Base-by-base conservation (phyloP, 2,113 vertebrate genomes). In the Scomber japonicus region DNA sequence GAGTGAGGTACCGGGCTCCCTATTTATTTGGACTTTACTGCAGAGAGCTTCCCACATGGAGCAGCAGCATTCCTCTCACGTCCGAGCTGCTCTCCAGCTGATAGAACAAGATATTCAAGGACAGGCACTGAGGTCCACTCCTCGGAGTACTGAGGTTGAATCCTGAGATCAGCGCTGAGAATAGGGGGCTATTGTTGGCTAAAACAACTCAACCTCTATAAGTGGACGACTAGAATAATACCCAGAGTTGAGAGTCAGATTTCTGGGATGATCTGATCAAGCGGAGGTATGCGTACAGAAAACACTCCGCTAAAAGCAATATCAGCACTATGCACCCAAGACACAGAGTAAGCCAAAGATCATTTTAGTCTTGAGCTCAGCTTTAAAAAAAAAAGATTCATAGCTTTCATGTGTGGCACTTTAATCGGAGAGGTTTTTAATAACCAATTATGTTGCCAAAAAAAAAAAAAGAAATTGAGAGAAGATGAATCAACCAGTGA, bases 241-340 rank as follows among this genome's bases (percentile, higher is more conserved):
- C 67, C 84, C 57, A 72, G 24, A 84, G 73, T 85, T 61, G 15
- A 85, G 90, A 88, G 62, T 94, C 89, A 78, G 84, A 86, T 94
- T 93, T 94, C 90, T 83, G 86, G 85, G 85, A 91, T 91, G 86
- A 92, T 90, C 81, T 88, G 87, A 87, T 91, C 87, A 87, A 83
- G 91, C 69, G 5, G 78, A 85, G 90, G 82, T 91, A 93, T 92
- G 85, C 80, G 87, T 81, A 89, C 85, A 90, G 76, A 92, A 93
- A 93, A 92, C 86, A 91, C 71, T 70, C 75, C 5, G 62, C 81
- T 76, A 82, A 86, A 80, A 85, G 85, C 80, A 91, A 90, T 64
- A 88, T 89, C 84, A 83, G 82, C 85, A 88, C 48, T 48, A 14
- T 64, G 68, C 62, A 84, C 78, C 73, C 65, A 80, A 69, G 74